Evolutionary conservation across 2,113 vertebrate genomes (phyloP), one percentile per base, ranked within the genome.

Genomic region (Polyodon spathula): DNA sequence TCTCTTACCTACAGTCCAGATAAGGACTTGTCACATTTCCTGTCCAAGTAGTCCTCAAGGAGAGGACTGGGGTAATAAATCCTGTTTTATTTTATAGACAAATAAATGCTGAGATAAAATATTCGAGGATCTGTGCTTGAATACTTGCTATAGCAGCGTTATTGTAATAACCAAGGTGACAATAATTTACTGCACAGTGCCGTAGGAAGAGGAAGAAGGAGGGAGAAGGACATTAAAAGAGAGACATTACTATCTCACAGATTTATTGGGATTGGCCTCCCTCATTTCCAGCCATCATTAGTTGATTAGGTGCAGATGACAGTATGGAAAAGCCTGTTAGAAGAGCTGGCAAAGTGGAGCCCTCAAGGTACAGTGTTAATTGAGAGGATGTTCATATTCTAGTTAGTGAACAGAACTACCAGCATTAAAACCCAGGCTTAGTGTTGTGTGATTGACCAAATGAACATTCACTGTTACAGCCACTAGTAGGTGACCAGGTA

Each of bases 41-140:
- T 80, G 73, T 81, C 78, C 80, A 74, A 15, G 73, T 76, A 79
- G 75, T 81, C 81, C 82, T 88, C 85, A 84, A 87, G 83, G 68
- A 77, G 79, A 76, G 78, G 82, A 86, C 81, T 70, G 75, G 59
- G 61, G 71, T 64, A 79, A 84, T 89, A 89, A 90, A 88, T 91
- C 78, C 76, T 75, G 58, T 75, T 89, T 86, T 84, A 88, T 88
- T 90, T 90, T 89, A 91, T 90, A 78, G 85, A 89, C 85, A 90
- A 90, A 91, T 90, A 91, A 91, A 89, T 85, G 86, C 83, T 86
- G 84, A 88, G 79, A 82, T 91, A 87, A 91, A 91, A 89, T 89
- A 89, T 91, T 88, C 79, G 61, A 73, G 82, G 76, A 81, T 76
- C 75, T 65, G 74, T 65, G 71, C 77, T 77, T 81, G 84, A 83